Percentiles rank a stretch among this genome's conserved stretches.
Evolutionary conservation across 2,888 invertebrate genomes (phyloP).

Genomic region (Zygogramma bicolorata): DNA sequence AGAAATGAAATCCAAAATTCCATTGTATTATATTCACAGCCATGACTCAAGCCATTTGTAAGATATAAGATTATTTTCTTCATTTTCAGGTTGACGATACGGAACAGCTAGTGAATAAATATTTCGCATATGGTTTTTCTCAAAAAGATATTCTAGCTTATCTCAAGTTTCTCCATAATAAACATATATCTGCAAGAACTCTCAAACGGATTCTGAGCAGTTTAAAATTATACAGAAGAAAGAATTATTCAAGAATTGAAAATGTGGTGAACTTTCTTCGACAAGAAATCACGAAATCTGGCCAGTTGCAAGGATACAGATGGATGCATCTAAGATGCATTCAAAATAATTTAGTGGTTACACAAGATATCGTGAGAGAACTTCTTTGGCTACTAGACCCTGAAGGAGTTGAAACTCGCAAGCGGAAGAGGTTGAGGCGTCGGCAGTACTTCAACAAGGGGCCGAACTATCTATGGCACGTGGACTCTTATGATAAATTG

Average conservation of each 20-base stretch:
- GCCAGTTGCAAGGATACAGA: slow-evolving; percentile 19
- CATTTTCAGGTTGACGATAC: background rate
- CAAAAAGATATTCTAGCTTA: background rate
- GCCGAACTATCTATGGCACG: slow-evolving; percentile 41
- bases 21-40: background rate
- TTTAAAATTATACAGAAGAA: slow-evolving; percentile 18
- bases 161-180: background rate
- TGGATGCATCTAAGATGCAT: slow-evolving; percentile 24
- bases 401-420: slow-evolving; percentile 6
- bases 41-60: no score
- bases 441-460: slow-evolving; percentile 30
- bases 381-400: slow-evolving; percentile 2
- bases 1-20: background rate
- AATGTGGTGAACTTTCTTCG: slow-evolving; percentile 8
- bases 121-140: background rate
- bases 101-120: background rate
- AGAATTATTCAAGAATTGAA: slow-evolving; percentile 12
- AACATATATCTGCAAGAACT: background rate
- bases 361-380: slow-evolving; percentile 16
- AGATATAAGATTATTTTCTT: no score
- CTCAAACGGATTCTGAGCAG: slow-evolving; percentile 13
- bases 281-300: slow-evolving; percentile 10
- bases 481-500: slow-evolving; percentile 38
- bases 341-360: slow-evolving; percentile 15
- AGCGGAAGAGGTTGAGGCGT: slow-evolving; percentile 11